Percentiles rank a stretch among this genome's conserved stretches.
Evolutionary conservation across 35 echinoderm and acorn worm species (phyloP).

Genomic region (Hemicentrotus pulcherrimus): DNA sequence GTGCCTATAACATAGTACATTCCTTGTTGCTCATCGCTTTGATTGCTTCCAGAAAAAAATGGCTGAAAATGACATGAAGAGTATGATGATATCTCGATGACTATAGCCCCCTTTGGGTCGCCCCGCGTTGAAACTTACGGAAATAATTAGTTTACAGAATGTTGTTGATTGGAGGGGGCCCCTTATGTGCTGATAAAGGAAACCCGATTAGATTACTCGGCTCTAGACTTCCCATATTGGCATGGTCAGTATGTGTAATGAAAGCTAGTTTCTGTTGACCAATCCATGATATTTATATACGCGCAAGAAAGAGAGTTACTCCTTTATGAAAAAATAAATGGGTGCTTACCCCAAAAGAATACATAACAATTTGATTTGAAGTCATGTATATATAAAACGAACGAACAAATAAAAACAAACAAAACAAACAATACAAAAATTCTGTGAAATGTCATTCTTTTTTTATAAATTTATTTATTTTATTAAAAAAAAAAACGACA

Average conservation of each 20-base stretch:
- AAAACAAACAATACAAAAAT: too few relatives aligned
- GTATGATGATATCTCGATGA: slow-evolving; percentile 3
- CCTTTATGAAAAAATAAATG: too few relatives aligned
- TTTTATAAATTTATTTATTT: too few relatives aligned
- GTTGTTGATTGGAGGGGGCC: neutral
- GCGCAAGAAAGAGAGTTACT: too few relatives aligned
- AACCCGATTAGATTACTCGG: neutral
- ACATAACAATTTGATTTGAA: too few relatives aligned
- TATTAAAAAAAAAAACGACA: too few relatives aligned
- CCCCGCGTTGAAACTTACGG: neutral
- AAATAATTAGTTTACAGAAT: neutral
- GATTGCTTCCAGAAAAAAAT: neutral
- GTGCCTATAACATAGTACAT: neutral
- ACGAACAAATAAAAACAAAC: too few relatives aligned
- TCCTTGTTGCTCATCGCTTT: neutral
- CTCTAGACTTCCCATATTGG: neutral
- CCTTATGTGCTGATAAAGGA: neutral
- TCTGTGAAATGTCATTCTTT: too few relatives aligned
- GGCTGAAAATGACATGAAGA: neutral
- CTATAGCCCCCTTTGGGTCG: neutral
- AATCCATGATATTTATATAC: too few relatives aligned
- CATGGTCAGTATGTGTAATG: neutral
- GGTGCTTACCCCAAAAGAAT: too few relatives aligned
- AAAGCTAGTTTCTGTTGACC: too few relatives aligned
- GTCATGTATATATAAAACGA: too few relatives aligned